These are phyloP conservation scores for Drosophila mettleri DNA, from an alignment of 2,888 invertebrate species.

Conservation along the genomic window DNA sequence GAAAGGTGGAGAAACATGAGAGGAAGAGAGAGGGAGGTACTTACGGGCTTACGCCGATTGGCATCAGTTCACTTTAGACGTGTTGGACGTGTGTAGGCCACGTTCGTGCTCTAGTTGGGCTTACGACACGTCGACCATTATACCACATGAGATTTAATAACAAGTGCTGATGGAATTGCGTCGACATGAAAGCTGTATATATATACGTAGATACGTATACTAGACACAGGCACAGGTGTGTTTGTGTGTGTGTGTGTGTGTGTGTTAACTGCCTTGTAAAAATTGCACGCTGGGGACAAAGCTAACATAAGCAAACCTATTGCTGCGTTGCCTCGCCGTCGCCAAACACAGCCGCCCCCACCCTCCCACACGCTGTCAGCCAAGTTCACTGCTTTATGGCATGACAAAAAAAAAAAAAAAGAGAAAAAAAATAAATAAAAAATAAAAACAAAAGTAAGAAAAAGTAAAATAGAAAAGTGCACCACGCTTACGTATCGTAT, in stretches of 20 bases:
- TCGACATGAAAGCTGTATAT: conserved; percentile 40
- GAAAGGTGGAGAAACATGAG: too few species aligned
- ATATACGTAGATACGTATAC: neutral
- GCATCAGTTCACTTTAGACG: conserved; percentile 27
- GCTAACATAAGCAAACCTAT: conserved; percentile 8
- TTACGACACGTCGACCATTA: conserved; percentile 29
- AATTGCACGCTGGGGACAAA: conserved; percentile 54
- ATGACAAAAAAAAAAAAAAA: conserved; percentile 10
- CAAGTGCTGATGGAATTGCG: conserved; percentile 71
- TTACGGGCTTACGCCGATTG: conserved; percentile 18
- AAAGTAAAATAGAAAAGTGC: conserved; percentile 20
- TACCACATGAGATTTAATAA: conserved; percentile 65
- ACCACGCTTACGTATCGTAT: conserved; percentile 42
- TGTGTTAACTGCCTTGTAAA: conserved; percentile 17
- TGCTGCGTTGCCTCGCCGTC: neutral
- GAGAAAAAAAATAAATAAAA: neutral
- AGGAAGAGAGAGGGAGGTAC: neutral
- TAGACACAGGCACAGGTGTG: neutral
- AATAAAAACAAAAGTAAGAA: neutral
- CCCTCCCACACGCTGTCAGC: conserved; percentile 7
- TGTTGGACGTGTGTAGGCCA: conserved; percentile 33
- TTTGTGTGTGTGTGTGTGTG: neutral
- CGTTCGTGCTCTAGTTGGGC: conserved; percentile 46
- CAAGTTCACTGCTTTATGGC: conserved; percentile 10
- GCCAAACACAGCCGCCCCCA: neutral